A percentile compares a stretch with the other conserved stretches of the same genome.
Conservation (phyloP, 2,113 vertebrate genomes). For the Calypte anna region DNA sequence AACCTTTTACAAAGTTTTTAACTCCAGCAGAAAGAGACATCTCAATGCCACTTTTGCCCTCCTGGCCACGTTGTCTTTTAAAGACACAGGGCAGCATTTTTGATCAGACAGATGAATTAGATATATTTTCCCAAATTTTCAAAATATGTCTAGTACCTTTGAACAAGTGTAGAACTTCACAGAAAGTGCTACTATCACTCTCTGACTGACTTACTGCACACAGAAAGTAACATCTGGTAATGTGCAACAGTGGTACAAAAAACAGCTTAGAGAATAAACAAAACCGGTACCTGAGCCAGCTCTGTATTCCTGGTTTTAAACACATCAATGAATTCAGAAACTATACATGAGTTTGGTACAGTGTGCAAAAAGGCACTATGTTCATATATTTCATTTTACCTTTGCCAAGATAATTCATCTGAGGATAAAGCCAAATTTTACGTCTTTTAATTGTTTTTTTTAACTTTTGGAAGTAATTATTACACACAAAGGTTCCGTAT, state of each 20-base stretch:
- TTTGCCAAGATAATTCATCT: not conserved
- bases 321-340: not conserved
- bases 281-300: not conserved
- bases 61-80: not conserved
- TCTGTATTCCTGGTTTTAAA: not conserved
- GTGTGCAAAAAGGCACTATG: not conserved
- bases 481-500: not conserved
- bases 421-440: not conserved
- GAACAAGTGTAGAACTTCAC: not conserved
- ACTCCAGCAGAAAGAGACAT: not conserved
- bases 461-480: not conserved
- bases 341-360: too few species aligned
- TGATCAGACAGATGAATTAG: not conserved
- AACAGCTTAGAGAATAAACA: not conserved
- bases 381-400: not conserved
- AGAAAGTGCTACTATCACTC: not conserved
- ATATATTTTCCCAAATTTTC: not conserved
- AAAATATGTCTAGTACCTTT: not conserved
- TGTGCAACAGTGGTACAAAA: not conserved
- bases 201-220: not conserved
- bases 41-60: not conserved
- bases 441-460: not conserved
- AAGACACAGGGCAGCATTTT: not conserved
- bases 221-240: not conserved
- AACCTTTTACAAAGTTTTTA: not conserved